A percentile compares a stretch with the other conserved stretches of the same genome.
These are phyloP conservation scores for Ptyas mucosa DNA, from an alignment of 2,113 vertebrate species.

Conservation along the genomic window DNA sequence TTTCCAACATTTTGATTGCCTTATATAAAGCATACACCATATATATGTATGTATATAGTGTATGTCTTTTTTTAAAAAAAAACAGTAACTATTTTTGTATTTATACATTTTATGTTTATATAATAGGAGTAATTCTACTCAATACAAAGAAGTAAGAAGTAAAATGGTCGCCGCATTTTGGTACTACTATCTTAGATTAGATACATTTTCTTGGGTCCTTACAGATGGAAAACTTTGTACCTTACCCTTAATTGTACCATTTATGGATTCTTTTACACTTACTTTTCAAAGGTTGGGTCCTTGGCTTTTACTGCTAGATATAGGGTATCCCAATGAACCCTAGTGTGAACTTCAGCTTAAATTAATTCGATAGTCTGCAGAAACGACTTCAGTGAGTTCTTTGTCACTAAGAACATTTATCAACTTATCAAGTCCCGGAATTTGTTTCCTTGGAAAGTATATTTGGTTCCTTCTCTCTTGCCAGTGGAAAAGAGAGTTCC, in stretches of 20 bases:
- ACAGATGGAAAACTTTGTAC: not conserved
- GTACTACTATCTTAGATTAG: not conserved
- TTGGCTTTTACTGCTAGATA: not conserved
- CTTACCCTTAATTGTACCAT: not conserved
- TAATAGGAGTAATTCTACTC: not conserved
- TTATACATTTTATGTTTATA: too few relatives aligned
- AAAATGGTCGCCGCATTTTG: not conserved
- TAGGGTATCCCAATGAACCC: not conserved
- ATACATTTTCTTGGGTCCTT: not conserved
- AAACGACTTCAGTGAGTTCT: not conserved
- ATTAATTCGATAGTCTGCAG: not conserved
- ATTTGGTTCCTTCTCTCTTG: not conserved
- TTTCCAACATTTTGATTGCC: not conserved
- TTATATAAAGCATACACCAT: too few relatives aligned
- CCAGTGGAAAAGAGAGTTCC: not conserved
- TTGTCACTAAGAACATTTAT: not conserved
- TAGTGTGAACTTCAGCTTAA: not conserved
- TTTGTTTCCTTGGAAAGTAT: not conserved
- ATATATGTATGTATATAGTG: too few relatives aligned
- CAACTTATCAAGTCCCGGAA: not conserved
- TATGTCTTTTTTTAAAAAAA: too few relatives aligned
- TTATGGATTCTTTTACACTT: not conserved
- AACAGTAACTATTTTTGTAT: too few relatives aligned
- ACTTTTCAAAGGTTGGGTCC: not conserved
- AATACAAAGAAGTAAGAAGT: not conserved